Evolutionary conservation across 53 echinoderm and acorn worm genomes (phyloP).

Genomic region (Mesocentrotus franciscanus): DNA sequence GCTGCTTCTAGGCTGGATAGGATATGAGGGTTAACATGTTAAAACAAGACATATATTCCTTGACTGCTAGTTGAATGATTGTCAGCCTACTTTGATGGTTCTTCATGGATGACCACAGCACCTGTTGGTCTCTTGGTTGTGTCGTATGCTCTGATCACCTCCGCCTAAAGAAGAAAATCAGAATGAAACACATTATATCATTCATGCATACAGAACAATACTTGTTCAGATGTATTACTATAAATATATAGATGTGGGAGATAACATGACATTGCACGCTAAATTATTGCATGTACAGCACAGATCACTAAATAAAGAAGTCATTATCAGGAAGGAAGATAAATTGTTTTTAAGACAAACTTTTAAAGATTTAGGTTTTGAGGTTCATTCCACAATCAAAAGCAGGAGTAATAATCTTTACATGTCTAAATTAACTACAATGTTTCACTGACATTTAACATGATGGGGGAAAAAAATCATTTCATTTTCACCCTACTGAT

Average conservation of each 20-base stretch:
- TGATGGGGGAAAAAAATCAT: too few species aligned
- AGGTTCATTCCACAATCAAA: too few species aligned
- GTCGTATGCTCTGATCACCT: conserved; percentile 93
- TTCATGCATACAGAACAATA: background rate
- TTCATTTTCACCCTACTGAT: too few species aligned
- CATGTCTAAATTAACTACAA: too few species aligned
- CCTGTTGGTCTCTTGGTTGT: conserved; percentile 86
- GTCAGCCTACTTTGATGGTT: background rate
- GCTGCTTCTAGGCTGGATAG: background rate
- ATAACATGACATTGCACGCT: background rate
- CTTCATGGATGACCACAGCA: conserved; percentile 77
- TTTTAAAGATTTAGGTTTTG: too few species aligned
- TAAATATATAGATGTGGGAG: background rate
- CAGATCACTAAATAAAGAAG: too few species aligned
- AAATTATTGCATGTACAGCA: too few species aligned
- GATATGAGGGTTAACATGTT: background rate
- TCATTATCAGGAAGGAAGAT: too few species aligned
- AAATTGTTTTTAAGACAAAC: too few species aligned
- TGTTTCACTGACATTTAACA: too few species aligned
- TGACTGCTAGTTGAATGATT: background rate
- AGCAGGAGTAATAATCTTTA: too few species aligned
- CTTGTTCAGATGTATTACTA: background rate
- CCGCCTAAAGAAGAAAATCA: conserved; percentile 71
- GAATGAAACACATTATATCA: background rate
- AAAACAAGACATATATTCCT: background rate